Conservation (phyloP, 2,797 vertebrate genomes). For the Sebastes reedi region DNA sequence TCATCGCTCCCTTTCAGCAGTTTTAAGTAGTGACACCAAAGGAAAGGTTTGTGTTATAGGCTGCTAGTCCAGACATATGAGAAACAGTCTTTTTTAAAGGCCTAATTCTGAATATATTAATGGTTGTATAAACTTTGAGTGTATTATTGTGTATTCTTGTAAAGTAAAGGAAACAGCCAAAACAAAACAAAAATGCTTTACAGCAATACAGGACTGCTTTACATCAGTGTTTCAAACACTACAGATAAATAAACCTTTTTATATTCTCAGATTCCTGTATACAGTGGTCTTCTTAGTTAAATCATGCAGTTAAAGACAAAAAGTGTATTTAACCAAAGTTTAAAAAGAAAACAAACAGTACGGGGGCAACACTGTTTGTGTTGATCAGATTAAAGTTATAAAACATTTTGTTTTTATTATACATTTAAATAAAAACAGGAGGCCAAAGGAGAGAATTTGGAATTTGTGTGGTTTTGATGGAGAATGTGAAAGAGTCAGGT, state of each 20-base stretch:
- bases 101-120: background rate
- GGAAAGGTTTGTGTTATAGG: constrained; percentile 8
- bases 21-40: constrained; percentile 20
- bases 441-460: background rate
- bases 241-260: constrained; percentile 3
- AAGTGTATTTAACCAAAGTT: background rate
- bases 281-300: background rate
- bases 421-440: background rate
- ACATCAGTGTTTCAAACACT: background rate
- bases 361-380: background rate
- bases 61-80: constrained; percentile 9
- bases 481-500: constrained; percentile 27
- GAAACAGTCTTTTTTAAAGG: background rate
- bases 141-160: constrained; percentile 26
- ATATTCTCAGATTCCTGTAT: background rate
- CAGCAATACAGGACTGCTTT: constrained; percentile 1
- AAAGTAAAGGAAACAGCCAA: constrained; percentile 10
- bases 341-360: background rate
- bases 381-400: background rate
- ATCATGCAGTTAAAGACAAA: background rate
- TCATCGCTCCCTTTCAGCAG: background rate
- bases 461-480: background rate
- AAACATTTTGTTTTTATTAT: background rate
- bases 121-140: background rate
- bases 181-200: background rate